phyloP scores from a whole-genome alignment of 30 jellyfish, hydroid and myxozoan species.

The Aurelia sp. region DNA sequence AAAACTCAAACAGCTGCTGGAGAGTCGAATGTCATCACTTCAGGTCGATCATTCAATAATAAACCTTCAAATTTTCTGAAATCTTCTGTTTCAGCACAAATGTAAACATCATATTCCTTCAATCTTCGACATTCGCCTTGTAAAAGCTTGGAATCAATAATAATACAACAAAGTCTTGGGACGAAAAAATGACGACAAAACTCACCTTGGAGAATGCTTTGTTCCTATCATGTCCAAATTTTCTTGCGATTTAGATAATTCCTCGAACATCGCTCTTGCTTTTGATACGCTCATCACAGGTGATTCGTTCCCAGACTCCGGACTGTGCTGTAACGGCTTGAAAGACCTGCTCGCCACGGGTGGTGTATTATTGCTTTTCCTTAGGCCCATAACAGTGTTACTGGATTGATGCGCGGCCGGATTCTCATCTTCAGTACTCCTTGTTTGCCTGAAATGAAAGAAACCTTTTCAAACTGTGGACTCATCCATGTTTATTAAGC shows the following conservation, averaged over 20 bases:
- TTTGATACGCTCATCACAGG: slow-evolving; percentile 76
- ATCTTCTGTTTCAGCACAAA: too few relatives aligned
- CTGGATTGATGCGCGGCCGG: slow-evolving; percentile 36
- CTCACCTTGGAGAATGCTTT: not conserved
- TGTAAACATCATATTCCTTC: too few relatives aligned
- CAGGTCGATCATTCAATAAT: too few relatives aligned
- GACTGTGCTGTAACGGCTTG: not conserved
- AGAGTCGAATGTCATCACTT: too few relatives aligned
- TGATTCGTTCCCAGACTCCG: slow-evolving; percentile 27
- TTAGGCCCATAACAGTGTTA: slow-evolving; percentile 14
- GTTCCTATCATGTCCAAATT: slow-evolving; percentile 17
- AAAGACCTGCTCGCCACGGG: slow-evolving; percentile 31
- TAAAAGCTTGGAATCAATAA: too few relatives aligned
- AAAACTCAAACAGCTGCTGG: too few relatives aligned
- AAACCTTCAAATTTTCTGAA: too few relatives aligned
- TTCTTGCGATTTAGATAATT: slow-evolving; percentile 75
- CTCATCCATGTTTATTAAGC: not conserved
- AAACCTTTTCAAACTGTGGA: not conserved
- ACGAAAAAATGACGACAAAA: not conserved
- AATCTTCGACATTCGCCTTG: too few relatives aligned
- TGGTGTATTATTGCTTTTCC: slow-evolving; percentile 22
- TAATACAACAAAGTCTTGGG: slow-evolving; percentile 51
- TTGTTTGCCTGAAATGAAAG: slow-evolving; percentile 59
- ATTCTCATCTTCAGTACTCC: slow-evolving; percentile 46
- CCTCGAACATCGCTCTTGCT: slow-evolving; percentile 94